A percentile compares a stretch with the other conserved stretches of the same genome.
Conservation (phyloP, 2,113 vertebrate genomes). For the Rhea americana region DNA sequence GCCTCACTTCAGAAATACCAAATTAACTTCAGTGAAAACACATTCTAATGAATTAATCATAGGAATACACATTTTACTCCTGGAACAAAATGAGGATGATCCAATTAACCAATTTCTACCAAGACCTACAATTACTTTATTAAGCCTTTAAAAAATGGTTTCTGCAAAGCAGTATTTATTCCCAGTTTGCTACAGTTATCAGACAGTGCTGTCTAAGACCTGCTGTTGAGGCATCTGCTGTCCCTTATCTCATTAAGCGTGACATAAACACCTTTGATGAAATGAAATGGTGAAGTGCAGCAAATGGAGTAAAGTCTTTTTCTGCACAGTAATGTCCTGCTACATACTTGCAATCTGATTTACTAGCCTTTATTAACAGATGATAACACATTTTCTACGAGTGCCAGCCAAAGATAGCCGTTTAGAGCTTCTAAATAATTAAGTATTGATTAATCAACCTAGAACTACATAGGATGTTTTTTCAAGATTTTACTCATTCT, state of each 20-base stretch:
- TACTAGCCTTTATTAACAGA: conserved; percentile 65
- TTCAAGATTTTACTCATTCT: conserved; percentile 48
- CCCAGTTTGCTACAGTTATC: conserved; percentile 55
- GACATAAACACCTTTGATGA: conserved; percentile 72
- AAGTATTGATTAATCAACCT: conserved; percentile 76
- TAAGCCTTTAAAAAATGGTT: conserved; percentile 38
- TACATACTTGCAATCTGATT: conserved; percentile 64
- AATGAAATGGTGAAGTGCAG: conserved; percentile 68
- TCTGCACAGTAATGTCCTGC: conserved; percentile 36
- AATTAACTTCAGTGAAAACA: conserved; percentile 48
- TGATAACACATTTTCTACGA: conserved; percentile 59
- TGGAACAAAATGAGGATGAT: conserved; percentile 13
- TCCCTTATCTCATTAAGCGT: conserved; percentile 71
- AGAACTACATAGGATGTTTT: conserved; percentile 19
- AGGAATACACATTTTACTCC: conserved; percentile 10
- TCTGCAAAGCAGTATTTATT: conserved; percentile 54
- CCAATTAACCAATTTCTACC: conserved; percentile 42
- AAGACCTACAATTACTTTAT: conserved; percentile 46
- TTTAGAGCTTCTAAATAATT: conserved; percentile 79
- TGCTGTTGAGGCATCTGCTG: conserved; percentile 21
- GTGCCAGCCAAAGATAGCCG: conserved; percentile 62
- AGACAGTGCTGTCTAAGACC: conserved; percentile 41
- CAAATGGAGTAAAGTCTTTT: conserved; percentile 46
- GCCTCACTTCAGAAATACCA: conserved; percentile 25
- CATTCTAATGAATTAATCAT: conserved; percentile 28